Evolutionary conservation across 2,888 invertebrate genomes (phyloP).

Genomic region (Papilio demoleus): DNA sequence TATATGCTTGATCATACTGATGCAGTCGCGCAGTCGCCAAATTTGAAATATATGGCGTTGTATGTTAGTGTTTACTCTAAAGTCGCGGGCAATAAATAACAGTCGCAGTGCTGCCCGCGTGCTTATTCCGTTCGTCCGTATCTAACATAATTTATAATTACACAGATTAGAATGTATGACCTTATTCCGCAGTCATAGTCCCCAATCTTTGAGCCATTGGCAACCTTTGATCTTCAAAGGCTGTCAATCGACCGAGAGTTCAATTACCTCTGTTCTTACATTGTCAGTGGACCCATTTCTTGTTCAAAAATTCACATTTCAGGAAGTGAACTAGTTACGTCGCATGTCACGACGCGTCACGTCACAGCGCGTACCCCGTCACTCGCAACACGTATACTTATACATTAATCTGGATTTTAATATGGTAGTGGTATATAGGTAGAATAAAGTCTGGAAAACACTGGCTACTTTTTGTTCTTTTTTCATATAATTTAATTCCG

Average conservation of each 20-base stretch:
- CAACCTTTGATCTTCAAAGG: conserved; percentile 14
- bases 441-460: no score
- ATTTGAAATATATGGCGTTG: no score
- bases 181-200: no score
- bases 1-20: not conserved
- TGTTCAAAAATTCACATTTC: conserved; percentile 15
- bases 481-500: no score
- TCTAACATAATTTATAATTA: not conserved
- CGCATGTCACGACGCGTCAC: conserved; percentile 21
- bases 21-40: no score
- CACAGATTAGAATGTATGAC: not conserved
- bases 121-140: no score
- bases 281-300: conserved; percentile 15
- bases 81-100: no score
- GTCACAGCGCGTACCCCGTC: not conserved
- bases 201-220: not conserved
- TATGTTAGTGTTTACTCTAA: no score
- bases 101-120: no score
- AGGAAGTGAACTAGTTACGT: conserved; percentile 29
- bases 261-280: conserved; percentile 17
- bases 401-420: no score
- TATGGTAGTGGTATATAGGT: no score
- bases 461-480: no score
- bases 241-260: conserved; percentile 8
- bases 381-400: not conserved